Conservation (phyloP, 2,113 vertebrate species). For the Physeter macrocephalus region DNA sequence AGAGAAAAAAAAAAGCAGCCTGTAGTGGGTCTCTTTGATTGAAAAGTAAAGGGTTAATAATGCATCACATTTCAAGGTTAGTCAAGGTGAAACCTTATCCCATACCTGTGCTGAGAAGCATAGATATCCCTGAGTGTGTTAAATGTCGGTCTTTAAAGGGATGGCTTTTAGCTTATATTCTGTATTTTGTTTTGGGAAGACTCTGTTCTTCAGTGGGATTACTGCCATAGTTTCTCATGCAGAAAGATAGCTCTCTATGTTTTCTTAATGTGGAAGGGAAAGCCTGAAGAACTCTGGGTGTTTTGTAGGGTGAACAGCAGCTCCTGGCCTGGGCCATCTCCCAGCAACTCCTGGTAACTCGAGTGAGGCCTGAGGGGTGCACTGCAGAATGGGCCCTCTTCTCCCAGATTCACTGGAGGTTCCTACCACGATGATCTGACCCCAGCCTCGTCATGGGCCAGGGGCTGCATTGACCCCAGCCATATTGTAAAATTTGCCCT, state of each 20-base stretch:
- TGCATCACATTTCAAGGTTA: constrained; percentile 94
- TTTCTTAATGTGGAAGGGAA: background rate
- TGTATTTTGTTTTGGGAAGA: background rate
- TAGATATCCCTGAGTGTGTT: constrained; percentile 47
- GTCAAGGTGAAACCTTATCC: constrained; percentile 86
- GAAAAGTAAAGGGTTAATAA: constrained; percentile 87
- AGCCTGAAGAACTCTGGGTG: background rate
- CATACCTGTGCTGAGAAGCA: constrained; percentile 31
- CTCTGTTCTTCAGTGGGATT: background rate
- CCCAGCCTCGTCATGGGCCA: background rate
- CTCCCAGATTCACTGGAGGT: background rate
- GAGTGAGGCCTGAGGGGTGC: constrained; percentile 27
- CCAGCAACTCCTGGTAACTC: constrained; percentile 55
- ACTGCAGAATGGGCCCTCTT: background rate
- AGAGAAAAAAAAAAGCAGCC: background rate
- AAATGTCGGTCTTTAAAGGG: background rate
- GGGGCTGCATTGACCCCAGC: background rate
- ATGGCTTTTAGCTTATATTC: background rate
- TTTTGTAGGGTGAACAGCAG: constrained; percentile 63
- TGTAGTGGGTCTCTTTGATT: background rate
- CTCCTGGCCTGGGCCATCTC: constrained; percentile 50
- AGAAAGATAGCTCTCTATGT: background rate
- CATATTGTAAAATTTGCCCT: constrained; percentile 31
- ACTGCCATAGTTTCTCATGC: constrained; percentile 43
- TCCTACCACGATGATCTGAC: background rate